Conservation (phyloP, 1,140 invertebrate genomes). For the Gonatopus flavifemur region DNA sequence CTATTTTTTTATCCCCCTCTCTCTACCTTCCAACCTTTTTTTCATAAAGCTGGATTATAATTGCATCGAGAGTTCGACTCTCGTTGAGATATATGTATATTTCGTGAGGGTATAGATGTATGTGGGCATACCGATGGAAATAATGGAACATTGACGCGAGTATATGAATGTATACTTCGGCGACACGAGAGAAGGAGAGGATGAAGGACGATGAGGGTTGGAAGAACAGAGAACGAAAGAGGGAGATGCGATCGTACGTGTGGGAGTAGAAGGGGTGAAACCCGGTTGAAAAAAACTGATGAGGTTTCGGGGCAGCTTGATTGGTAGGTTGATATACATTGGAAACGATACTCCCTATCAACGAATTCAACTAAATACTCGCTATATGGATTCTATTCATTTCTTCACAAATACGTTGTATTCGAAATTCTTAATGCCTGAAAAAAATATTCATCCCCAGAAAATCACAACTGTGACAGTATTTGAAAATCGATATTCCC, state of each 20-base stretch:
- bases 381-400: slow-evolving; percentile 21
- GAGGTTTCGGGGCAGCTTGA: slow-evolving; percentile 57
- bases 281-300: slow-evolving; percentile 52
- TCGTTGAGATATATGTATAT: too few relatives aligned
- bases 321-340: slow-evolving; percentile 55
- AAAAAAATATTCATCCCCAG: too few relatives aligned
- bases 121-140: slow-evolving; percentile 43
- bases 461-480: too few relatives aligned
- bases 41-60: slow-evolving; percentile 61
- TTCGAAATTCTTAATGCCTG: too few relatives aligned
- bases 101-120: too few relatives aligned
- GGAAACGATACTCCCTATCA: slow-evolving; percentile 53
- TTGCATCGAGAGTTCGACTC: slow-evolving; percentile 58
- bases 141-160: slow-evolving; percentile 46
- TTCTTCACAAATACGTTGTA: too few relatives aligned
- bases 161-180: slow-evolving; percentile 24
- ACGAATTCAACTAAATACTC: slow-evolving; percentile 45
- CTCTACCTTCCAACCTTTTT: too few relatives aligned
- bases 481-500: too few relatives aligned
- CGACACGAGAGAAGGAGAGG: slow-evolving; percentile 12
- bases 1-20: too few relatives aligned
- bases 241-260: slow-evolving; percentile 17
- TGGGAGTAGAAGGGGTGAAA: slow-evolving; percentile 27
- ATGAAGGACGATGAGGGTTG: slow-evolving; percentile 11
- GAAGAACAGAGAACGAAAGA: slow-evolving; percentile 15